Percentiles rank a stretch among this genome's conserved stretches.
Conservation (phyloP, 2,797 vertebrate genomes). For the Clarias laeviceps region DNA sequence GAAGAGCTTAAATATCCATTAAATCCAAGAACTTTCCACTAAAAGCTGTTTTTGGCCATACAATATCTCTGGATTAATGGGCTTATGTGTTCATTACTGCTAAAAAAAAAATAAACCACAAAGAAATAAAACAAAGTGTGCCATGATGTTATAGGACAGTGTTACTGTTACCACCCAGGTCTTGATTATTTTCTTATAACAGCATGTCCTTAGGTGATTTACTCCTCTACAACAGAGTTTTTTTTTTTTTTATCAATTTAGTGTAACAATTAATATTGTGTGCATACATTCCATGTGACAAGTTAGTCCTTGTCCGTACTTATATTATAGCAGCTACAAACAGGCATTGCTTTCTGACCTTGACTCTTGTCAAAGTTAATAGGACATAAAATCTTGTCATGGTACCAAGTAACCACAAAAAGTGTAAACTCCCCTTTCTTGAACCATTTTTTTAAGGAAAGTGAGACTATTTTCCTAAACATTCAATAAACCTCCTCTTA, state of each 20-base stretch:
- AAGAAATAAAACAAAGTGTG: background rate
- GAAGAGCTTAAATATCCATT: conserved; percentile 40
- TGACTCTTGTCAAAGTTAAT: background rate
- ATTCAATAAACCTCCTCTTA: background rate
- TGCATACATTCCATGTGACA: background rate
- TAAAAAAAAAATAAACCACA: background rate
- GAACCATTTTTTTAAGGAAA: background rate
- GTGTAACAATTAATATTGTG: background rate
- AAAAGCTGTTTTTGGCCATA: background rate
- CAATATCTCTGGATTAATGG: background rate
- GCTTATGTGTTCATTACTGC: background rate
- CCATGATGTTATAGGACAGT: background rate
- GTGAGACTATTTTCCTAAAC: background rate
- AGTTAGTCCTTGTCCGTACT: background rate
- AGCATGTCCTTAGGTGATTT: too few relatives aligned
- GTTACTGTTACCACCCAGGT: background rate
- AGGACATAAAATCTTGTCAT: background rate
- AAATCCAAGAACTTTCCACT: conserved; percentile 15
- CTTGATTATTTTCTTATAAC: background rate
- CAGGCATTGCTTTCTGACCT: background rate
- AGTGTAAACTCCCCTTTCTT: background rate
- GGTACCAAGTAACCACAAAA: background rate
- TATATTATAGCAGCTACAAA: background rate
- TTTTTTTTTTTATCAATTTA: background rate
- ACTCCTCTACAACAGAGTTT: background rate